Percentiles rank a stretch among this genome's conserved stretches.
These are phyloP conservation scores for Penaeus chinensis DNA, from an alignment of 1,140 invertebrate species.

Conservation along the genomic window DNA sequence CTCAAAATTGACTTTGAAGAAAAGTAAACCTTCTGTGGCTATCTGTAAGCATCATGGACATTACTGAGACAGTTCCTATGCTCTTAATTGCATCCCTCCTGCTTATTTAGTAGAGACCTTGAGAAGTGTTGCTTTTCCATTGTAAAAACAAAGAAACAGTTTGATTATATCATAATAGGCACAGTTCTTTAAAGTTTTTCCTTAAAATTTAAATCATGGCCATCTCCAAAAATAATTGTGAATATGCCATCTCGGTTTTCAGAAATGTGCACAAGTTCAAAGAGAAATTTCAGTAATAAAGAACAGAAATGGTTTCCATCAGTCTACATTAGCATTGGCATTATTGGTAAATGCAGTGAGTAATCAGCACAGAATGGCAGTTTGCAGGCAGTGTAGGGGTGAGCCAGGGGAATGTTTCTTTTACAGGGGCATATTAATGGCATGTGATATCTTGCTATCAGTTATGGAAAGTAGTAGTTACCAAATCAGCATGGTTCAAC, in stretches of 20 bases:
- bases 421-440: no score
- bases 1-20: slow-evolving; percentile 33
- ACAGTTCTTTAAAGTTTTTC: slow-evolving; percentile 15
- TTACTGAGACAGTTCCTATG: slow-evolving; percentile 46
- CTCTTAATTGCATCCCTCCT: slow-evolving; percentile 38
- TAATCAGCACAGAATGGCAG: background rate
- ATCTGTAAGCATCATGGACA: slow-evolving; percentile 26
- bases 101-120: slow-evolving; percentile 43
- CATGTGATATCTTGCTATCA: no score
- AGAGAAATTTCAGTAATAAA: background rate
- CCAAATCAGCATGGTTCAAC: no score
- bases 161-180: no score
- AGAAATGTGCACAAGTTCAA: slow-evolving; percentile 3
- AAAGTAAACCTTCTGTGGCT: slow-evolving; percentile 5
- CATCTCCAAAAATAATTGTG: slow-evolving; percentile 19
- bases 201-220: slow-evolving; percentile 29
- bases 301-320: no score
- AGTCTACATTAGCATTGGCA: no score
- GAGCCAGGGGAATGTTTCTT: background rate
- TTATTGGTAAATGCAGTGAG: slow-evolving; percentile 12
- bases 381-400: slow-evolving; percentile 42
- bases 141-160: slow-evolving; percentile 26
- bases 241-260: background rate
- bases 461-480: no score
- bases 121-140: slow-evolving; percentile 36